Conservation (phyloP, 2,113 vertebrate species). For the Hylia prasina region DNA sequence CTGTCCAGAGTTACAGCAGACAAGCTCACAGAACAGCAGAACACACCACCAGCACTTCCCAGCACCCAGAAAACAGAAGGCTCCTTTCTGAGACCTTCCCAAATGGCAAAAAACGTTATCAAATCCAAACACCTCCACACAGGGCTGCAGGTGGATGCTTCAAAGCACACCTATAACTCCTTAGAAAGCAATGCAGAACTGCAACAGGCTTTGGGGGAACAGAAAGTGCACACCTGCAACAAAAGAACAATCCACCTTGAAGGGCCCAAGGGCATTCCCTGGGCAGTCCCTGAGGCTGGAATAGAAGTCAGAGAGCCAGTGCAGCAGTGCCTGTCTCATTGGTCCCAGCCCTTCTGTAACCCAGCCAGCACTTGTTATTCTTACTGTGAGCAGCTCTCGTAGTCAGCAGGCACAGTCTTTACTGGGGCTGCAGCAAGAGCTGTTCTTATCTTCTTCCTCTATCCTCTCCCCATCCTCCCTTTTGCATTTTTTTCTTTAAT, state of each 20-base stretch:
- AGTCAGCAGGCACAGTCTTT: not conserved
- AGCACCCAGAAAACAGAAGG: not conserved
- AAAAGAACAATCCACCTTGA: not conserved
- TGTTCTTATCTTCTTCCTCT: not conserved
- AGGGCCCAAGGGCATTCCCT: not conserved
- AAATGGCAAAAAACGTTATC: not conserved
- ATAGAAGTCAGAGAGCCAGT: not conserved
- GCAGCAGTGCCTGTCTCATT: not conserved
- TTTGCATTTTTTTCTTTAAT: too few species aligned
- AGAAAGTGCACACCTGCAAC: not conserved
- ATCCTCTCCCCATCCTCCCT: fast-evolving
- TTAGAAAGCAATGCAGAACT: not conserved
- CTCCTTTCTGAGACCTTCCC: not conserved
- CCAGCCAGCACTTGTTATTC: not conserved
- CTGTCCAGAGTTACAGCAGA: not conserved
- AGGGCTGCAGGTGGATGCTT: not conserved
- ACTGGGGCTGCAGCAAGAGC: not conserved
- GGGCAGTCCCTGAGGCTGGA: not conserved
- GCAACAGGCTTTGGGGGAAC: not conserved
- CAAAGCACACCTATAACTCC: not conserved
- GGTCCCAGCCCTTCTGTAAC: not conserved
- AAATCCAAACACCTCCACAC: not conserved
- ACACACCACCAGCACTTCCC: not conserved
- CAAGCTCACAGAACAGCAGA: fast-evolving
- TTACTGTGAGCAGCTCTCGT: fast-evolving